Base-by-base conservation (phyloP, 2,888 invertebrate species). In the Pterostichus madidus region DNA sequence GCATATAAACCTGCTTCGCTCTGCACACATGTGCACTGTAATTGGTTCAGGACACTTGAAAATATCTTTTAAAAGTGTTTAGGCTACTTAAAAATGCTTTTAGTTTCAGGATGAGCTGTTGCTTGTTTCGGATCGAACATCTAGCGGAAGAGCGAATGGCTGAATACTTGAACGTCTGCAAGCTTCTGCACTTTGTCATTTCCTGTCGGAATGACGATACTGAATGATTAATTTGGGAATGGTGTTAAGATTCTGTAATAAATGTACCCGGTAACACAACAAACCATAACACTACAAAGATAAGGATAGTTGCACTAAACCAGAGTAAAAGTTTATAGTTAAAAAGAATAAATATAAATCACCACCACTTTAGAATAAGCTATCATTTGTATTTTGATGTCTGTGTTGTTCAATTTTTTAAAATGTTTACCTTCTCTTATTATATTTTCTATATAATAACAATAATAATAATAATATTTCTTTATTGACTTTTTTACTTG, bases 51-150 rank as follows among this genome's bases (percentile, higher is more conserved):
- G 52, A 59, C 82, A 82, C 82, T 82, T 87, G 85, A 86, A 88
- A 88, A 88, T 88, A 88, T 88, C 88, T 88, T 85, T 87, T 88
- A 87, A 88, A 88, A 87, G 87, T 87, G 88, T 89, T 88, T 88
- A 87, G 88, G 88, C 88, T 89, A 89, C 88, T 89, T 88, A 88
- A 88, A 88, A 89, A 89, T 87, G 89, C 89, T 89, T 89, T 89
- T 88, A 89, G 86, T 49, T 61, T 59, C 44, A 31, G 44, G 77
- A 59, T 59, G 39, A 77, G 35, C 31, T 46, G 46, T 49, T 17
- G 24, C 10, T 61, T 35, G 46, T 39, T 13, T 15, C 39, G 35
- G 46, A 32, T 39, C 31, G 17, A 17, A 24, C 46, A 24, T 24
- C 32, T 32, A 76, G 39, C 46, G 61, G 68, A 52, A 52, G 71